Evolutionary conservation across 2,888 invertebrate genomes (phyloP).

Genomic region (Trichogramma evanescens): DNA sequence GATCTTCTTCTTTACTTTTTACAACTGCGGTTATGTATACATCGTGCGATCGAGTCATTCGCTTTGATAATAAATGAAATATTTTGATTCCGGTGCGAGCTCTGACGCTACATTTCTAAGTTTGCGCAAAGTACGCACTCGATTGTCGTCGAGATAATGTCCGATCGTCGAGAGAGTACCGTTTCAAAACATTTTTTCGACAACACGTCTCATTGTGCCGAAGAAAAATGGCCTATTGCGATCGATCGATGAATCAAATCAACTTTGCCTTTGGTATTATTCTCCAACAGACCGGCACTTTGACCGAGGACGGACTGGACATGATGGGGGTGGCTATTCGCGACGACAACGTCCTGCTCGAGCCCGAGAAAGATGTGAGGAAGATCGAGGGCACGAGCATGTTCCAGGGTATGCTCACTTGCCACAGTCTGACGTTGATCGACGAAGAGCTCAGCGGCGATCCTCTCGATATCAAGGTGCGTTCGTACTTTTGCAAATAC

Average conservation of each 20-base stretch:
- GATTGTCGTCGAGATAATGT: too few species aligned
- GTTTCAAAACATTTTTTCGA: too few species aligned
- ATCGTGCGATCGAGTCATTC: too few species aligned
- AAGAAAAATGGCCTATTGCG: too few species aligned
- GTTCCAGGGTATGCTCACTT: conserved; percentile 69
- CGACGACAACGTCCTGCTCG: conserved; percentile 51
- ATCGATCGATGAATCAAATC: too few species aligned
- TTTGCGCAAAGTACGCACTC: too few species aligned
- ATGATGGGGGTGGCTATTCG: conserved; percentile 71
- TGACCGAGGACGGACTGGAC: conserved; percentile 83
- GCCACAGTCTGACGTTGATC: conserved; percentile 78
- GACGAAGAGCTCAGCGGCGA: conserved; percentile 75
- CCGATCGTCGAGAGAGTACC: too few species aligned
- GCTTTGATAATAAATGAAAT: too few species aligned
- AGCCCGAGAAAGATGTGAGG: conserved; percentile 52
- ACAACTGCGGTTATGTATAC: too few species aligned
- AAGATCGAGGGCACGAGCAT: conserved; percentile 51
- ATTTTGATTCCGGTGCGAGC: too few species aligned
- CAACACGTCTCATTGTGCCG: too few species aligned
- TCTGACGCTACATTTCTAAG: too few species aligned
- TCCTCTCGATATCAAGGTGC: conserved; percentile 72
- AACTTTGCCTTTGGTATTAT: neutral
- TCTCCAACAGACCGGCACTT: conserved; percentile 67
- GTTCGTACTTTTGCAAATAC: neutral
- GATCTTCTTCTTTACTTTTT: neutral